Base-by-base conservation (phyloP, 2,888 invertebrate species). In the Neoscelio sp. region DNA sequence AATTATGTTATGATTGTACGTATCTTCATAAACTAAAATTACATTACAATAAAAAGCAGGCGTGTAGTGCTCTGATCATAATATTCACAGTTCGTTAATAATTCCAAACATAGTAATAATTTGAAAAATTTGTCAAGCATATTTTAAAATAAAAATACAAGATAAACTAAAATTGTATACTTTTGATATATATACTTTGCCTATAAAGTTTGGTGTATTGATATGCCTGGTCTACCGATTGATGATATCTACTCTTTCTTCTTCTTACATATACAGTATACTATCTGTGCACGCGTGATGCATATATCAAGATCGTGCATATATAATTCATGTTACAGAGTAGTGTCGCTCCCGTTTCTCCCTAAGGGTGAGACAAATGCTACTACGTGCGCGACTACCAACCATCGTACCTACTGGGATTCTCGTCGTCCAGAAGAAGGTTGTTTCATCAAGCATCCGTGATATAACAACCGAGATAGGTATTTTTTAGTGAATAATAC, bases 291-390 rank as follows among this genome's bases (percentile, higher is more conserved):
- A 44, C 56, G 44, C 62, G 40, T 71, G 62, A 62, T 62, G 44
- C 65, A 40, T 67, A 48, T 65, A 70, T 75, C 70, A 79, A 73
- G 76, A 80, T 71, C 40, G 64, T 50, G 46, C 70, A 54, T 60
- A 64, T 77, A 70, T 77, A 70, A 70, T 77, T 70, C 64, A 62
- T 44, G 38, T 42, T 75, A 60, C 38, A 12, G 18, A 52, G 50
- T 50, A 35, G 46, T 58, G 70, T 73, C 48, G 73, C 74, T 79
- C 77, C 77, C 33, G 73, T 80, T 80, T 74, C 68, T 77, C 76
- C 74, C 68, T 77, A 58, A 68, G 68, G 80, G 77, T 71, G 70
- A 58, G 54, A 68, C 54, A 62, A 68, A 62, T 15, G 74, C 58
- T 65, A 44, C 64, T 35, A 48, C 58, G 48, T 62, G 15, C 48